A percentile compares a stretch with the other conserved stretches of the same genome.
phyloP scores from a whole-genome alignment of 2,113 vertebrate species.

The Dromiciops gliroides region DNA sequence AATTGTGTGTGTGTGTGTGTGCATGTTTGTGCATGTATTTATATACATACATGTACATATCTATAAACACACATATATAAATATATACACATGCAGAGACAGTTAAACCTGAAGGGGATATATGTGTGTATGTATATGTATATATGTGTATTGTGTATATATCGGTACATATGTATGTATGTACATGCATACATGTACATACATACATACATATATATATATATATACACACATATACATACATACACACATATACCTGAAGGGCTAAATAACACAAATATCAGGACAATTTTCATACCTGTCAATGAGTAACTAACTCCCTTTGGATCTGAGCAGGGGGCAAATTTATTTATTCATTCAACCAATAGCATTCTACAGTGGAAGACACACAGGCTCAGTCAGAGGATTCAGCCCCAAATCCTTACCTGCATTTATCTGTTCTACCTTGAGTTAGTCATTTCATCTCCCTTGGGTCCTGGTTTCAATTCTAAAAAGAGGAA shows the following conservation, averaged over 20 bases:
- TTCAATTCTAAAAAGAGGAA: not conserved
- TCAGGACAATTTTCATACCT: not conserved
- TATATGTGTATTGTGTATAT: not conserved
- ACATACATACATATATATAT: rapidly evolving
- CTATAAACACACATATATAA: not conserved
- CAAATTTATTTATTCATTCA: constrained; percentile 19
- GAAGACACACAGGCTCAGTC: not conserved
- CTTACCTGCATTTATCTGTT: not conserved
- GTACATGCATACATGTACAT: not conserved
- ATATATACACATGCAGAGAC: not conserved
- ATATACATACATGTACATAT: not conserved
- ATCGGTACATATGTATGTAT: not conserved
- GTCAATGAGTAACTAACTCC: not conserved
- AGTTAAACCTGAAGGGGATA: not conserved
- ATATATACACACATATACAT: not conserved
- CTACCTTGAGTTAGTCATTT: not conserved
- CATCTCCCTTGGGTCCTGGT: not conserved
- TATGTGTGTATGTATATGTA: not conserved
- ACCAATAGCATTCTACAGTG: not conserved
- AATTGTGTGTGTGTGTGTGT: not conserved
- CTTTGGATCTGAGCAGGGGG: constrained; percentile 10
- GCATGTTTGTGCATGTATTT: not conserved
- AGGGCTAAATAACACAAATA: not conserved
- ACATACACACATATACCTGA: not conserved
- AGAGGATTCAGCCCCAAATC: not conserved